These are phyloP conservation scores for Parazoanthus atlanticus DNA, from an alignment of 92 coral and sea anemone species.

Conservation along the genomic window DNA sequence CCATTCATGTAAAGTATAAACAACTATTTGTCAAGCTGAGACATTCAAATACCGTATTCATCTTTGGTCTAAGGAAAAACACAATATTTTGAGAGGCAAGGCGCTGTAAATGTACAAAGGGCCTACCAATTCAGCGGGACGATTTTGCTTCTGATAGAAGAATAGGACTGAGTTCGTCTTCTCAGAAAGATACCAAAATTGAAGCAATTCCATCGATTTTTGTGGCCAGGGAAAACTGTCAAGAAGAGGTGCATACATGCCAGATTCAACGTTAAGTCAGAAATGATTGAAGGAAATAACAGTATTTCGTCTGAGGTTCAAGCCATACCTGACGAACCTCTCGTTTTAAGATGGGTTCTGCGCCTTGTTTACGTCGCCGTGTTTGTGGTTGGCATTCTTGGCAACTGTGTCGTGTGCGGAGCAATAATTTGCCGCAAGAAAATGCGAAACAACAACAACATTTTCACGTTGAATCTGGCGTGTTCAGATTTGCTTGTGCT, in stretches of 20 bases:
- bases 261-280: neutral
- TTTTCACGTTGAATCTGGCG: slow-evolving; percentile 84
- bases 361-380: slow-evolving; percentile 79
- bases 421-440: slow-evolving; percentile 77
- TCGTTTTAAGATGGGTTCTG: slow-evolving; percentile 72
- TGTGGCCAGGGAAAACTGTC: neutral
- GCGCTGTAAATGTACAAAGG: neutral
- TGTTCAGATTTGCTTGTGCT: slow-evolving; percentile 82
- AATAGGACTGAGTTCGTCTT: no score
- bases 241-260: no score
- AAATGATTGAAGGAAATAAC: slow-evolving; percentile 1
- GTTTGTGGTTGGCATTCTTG: slow-evolving; percentile 73
- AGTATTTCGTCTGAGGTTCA: neutral
- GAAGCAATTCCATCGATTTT: neutral
- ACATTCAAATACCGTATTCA: neutral
- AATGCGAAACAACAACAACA: slow-evolving; percentile 80
- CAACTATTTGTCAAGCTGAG: neutral
- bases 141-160: neutral
- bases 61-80: neutral
- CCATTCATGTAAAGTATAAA: neutral
- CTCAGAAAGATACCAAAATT: neutral
- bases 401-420: slow-evolving; percentile 85
- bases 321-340: slow-evolving; percentile 51
- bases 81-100: neutral
- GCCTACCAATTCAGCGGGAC: neutral